These are phyloP conservation scores for Apis florea DNA, from an alignment of 1,140 invertebrate genomes.

Conservation along the genomic window DNA sequence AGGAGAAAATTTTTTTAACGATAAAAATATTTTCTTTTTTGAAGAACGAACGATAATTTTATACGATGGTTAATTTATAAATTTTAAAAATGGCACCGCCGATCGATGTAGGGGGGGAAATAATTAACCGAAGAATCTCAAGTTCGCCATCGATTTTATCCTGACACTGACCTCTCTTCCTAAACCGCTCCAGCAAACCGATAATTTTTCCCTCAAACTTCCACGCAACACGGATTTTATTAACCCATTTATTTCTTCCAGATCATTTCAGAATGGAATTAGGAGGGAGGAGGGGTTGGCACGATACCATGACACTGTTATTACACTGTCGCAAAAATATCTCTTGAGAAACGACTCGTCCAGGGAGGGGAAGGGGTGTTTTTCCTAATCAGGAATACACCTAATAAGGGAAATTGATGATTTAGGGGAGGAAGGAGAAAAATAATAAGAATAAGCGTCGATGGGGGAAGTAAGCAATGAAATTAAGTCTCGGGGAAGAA, in stretches of 20 bases:
- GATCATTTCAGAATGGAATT: slow-evolving; percentile 26
- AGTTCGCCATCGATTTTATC: no score
- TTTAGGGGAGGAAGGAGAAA: slow-evolving; percentile 35
- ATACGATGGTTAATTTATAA: no score
- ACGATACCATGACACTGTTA: background rate
- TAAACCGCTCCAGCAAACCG: background rate
- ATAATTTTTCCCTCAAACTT: background rate
- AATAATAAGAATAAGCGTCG: slow-evolving; percentile 40
- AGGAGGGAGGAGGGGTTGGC: background rate
- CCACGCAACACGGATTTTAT: slow-evolving; percentile 8
- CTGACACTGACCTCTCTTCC: no score
- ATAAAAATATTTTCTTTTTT: no score
- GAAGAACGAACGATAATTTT: no score
- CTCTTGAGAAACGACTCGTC: background rate
- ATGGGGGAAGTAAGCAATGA: background rate
- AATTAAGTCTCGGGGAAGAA: slow-evolving; percentile 28
- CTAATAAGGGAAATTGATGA: slow-evolving; percentile 49
- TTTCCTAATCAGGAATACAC: slow-evolving; percentile 26
- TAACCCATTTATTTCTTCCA: slow-evolving; percentile 40
- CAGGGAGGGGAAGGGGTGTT: background rate
- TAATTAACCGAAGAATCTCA: background rate
- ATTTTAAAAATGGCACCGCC: no score
- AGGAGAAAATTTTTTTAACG: no score
- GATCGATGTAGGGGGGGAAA: no score
- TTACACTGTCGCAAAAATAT: slow-evolving; percentile 17